These are phyloP conservation scores for Urocynchramus pylzowi DNA, from an alignment of 2,113 vertebrate species.

Conservation along the genomic window DNA sequence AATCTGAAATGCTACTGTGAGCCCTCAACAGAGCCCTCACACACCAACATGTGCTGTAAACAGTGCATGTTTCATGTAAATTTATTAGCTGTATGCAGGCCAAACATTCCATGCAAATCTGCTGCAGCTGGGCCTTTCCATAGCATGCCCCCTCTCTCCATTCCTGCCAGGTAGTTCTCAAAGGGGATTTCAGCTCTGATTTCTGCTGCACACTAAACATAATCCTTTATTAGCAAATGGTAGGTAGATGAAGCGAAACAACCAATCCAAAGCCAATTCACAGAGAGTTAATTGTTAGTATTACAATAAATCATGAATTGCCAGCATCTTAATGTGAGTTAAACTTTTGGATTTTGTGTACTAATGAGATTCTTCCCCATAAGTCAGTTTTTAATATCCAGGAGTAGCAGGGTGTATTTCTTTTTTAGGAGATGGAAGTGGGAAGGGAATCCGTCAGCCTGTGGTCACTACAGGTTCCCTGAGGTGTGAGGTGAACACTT, in stretches of 20 bases:
- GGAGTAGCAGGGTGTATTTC: not conserved
- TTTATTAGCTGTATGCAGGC: not conserved
- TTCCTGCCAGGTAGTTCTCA: not conserved
- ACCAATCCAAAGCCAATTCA: not conserved
- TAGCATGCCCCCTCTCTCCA: not conserved
- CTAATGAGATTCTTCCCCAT: not conserved
- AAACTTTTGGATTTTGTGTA: not conserved
- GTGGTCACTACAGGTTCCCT: not conserved
- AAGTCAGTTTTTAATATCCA: not conserved
- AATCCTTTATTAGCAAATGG: not conserved
- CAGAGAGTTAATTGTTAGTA: not conserved
- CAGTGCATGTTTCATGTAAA: not conserved
- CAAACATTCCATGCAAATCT: not conserved
- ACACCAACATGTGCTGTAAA: not conserved
- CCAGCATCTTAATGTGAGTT: not conserved
- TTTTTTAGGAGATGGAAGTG: not conserved
- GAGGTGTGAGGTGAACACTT: not conserved
- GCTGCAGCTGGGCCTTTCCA: not conserved
- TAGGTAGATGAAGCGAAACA: not conserved
- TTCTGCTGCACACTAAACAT: not conserved
- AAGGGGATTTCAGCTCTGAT: not conserved
- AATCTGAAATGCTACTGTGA: not conserved
- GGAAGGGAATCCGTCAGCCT: not conserved
- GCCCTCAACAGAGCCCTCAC: not conserved
- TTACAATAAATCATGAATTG: not conserved